Conservation (phyloP, 1,140 invertebrate genomes). For the Berghia stephanieae region DNA sequence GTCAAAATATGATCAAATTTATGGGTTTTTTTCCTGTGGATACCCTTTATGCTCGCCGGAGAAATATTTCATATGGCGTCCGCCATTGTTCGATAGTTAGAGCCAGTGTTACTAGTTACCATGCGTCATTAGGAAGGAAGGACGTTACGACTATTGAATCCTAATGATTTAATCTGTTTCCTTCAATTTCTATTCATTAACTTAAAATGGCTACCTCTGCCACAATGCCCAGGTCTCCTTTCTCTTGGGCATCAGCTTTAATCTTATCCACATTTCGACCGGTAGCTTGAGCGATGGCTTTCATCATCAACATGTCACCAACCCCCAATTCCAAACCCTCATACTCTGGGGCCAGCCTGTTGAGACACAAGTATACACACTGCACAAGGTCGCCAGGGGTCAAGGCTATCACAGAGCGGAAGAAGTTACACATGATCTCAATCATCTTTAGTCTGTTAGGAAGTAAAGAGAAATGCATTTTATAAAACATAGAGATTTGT, state of each 20-base stretch:
- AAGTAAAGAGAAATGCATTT: too few relatives aligned
- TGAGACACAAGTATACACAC: conserved; percentile 94
- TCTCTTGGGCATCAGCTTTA: conserved; percentile 80
- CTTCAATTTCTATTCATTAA: not conserved
- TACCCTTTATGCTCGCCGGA: too few relatives aligned
- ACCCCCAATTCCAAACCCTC: conserved; percentile 88
- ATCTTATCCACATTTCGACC: conserved; percentile 83
- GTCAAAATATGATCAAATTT: too few relatives aligned
- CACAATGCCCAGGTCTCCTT: conserved; percentile 92
- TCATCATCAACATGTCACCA: conserved; percentile 90
- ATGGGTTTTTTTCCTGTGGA: too few relatives aligned
- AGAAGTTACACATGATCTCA: conserved; percentile 92
- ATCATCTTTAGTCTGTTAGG: conserved; percentile 89
- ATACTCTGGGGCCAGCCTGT: conserved; percentile 94
- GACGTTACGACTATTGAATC: too few relatives aligned
- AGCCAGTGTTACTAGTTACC: too few relatives aligned
- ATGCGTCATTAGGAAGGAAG: too few relatives aligned
- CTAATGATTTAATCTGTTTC: too few relatives aligned
- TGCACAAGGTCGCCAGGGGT: conserved; percentile 88
- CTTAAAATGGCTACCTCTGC: conserved; percentile 75
- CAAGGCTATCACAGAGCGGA: conserved; percentile 89
- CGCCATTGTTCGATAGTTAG: too few relatives aligned
- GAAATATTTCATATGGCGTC: too few relatives aligned
- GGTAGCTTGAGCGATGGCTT: conserved; percentile 92
- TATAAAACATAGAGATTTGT: too few relatives aligned